These are phyloP conservation scores for Drosophila hamatofila DNA, from an alignment of 2,888 invertebrate genomes.

Conservation along the genomic window DNA sequence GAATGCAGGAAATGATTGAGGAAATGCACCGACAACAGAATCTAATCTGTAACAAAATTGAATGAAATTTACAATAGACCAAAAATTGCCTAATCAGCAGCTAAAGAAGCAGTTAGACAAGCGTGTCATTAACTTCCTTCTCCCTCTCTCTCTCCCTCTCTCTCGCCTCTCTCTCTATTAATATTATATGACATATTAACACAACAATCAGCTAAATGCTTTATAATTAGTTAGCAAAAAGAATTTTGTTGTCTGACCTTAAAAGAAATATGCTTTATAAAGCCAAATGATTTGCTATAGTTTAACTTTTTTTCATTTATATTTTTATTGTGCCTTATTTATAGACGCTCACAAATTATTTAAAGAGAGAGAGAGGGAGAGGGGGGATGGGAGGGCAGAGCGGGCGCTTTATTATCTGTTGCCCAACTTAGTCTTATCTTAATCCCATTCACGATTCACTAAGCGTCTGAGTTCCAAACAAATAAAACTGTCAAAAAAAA, in stretches of 20 bases:
- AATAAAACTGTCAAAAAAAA: constrained; percentile 80
- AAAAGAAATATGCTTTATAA: constrained; percentile 19
- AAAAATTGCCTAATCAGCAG: constrained; percentile 53
- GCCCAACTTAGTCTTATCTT: constrained; percentile 76
- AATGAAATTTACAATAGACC: constrained; percentile 56
- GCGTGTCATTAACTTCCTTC: constrained; percentile 47
- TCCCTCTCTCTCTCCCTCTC: neutral
- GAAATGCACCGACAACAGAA: constrained; percentile 24
- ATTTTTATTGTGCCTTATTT: constrained; percentile 44
- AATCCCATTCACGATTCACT: constrained; percentile 77
- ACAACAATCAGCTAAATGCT: constrained; percentile 82
- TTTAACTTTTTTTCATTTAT: constrained; percentile 30
- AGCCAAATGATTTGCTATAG: constrained; percentile 65
- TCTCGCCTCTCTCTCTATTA: constrained; percentile 17
- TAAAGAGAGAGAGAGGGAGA: neutral
- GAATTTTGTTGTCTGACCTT: constrained; percentile 3
- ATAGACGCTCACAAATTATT: constrained; percentile 42
- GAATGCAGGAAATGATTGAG: constrained; percentile 40
- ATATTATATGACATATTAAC: constrained; percentile 67
- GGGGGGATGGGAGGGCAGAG: neutral
- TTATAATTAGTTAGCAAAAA: constrained; percentile 80
- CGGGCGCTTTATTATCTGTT: constrained; percentile 69
- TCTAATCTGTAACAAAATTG: constrained; percentile 27
- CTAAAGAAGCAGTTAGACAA: neutral
- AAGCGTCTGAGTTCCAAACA: constrained; percentile 68